Conservation (phyloP, 2,113 vertebrate species). For the Saccopteryx leptura region DNA sequence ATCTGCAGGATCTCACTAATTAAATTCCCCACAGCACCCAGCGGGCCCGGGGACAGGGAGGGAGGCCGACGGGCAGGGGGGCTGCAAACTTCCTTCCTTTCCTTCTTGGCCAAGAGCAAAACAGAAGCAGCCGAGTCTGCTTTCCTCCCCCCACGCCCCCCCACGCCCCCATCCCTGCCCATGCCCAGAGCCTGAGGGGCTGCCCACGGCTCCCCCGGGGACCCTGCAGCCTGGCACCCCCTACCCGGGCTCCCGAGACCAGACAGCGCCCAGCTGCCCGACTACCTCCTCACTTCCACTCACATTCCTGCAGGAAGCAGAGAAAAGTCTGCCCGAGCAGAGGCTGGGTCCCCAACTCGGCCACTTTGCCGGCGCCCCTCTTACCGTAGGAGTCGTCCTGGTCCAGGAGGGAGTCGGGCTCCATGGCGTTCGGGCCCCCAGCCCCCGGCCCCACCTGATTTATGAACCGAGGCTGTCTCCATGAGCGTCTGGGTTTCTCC, state of each 20-base stretch:
- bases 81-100: slow-evolving; percentile 83
- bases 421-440: slow-evolving; percentile 89
- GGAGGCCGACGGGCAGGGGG: slow-evolving; percentile 39
- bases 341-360: slow-evolving; percentile 78
- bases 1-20: slow-evolving; percentile 84
- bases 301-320: slow-evolving; percentile 29
- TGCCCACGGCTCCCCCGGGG: slow-evolving; percentile 51
- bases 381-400: slow-evolving; percentile 91
- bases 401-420: slow-evolving; percentile 88
- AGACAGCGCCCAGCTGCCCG: slow-evolving; percentile 74
- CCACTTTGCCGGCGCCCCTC: slow-evolving; percentile 65
- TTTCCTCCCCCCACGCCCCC: not conserved
- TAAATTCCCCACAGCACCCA: slow-evolving; percentile 84
- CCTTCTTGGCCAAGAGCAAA: slow-evolving; percentile 75
- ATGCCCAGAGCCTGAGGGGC: not conserved
- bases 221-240: slow-evolving; percentile 25
- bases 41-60: slow-evolving; percentile 25
- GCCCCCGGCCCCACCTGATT: slow-evolving; percentile 89
- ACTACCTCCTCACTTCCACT: not conserved
- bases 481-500: slow-evolving; percentile 89
- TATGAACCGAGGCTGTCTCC: slow-evolving; percentile 89
- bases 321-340: slow-evolving; percentile 70
- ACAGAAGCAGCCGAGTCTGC: slow-evolving; percentile 28
- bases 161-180: not conserved
- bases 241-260: not conserved